These are phyloP conservation scores for Rostratula benghalensis DNA, from an alignment of 2,113 vertebrate genomes.

Conservation along the genomic window DNA sequence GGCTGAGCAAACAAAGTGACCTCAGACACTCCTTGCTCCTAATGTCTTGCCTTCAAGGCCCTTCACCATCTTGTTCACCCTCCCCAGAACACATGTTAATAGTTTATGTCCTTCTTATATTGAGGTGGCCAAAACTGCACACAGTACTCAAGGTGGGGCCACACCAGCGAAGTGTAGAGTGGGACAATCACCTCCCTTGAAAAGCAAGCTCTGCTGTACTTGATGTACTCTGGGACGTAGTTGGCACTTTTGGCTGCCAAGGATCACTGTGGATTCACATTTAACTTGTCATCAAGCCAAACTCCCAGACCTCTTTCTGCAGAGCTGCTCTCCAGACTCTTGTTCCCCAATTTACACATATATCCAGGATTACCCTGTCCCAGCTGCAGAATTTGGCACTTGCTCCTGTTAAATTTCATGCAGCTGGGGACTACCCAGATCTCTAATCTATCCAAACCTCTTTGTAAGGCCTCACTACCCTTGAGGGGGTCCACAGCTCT, in stretches of 20 bases:
- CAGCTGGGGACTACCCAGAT: background rate
- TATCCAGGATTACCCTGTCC: background rate
- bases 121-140: background rate
- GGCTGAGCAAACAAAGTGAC: background rate
- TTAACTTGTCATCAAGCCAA: background rate
- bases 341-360: accelerated
- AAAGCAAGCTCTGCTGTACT: background rate
- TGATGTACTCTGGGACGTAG: background rate
- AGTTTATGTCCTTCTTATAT: background rate
- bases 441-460: background rate
- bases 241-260: background rate
- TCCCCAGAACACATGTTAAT: no score
- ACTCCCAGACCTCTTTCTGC: background rate
- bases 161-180: background rate
- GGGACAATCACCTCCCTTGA: background rate
- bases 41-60: background rate
- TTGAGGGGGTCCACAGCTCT: background rate
- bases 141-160: background rate
- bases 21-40: background rate
- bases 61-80: background rate
- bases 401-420: background rate
- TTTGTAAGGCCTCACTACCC: background rate
- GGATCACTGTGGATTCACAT: background rate
- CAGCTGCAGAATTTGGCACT: background rate
- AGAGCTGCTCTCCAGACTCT: background rate